Base-by-base conservation (phyloP, 2,888 invertebrate species). In the Ophion costatus region DNA sequence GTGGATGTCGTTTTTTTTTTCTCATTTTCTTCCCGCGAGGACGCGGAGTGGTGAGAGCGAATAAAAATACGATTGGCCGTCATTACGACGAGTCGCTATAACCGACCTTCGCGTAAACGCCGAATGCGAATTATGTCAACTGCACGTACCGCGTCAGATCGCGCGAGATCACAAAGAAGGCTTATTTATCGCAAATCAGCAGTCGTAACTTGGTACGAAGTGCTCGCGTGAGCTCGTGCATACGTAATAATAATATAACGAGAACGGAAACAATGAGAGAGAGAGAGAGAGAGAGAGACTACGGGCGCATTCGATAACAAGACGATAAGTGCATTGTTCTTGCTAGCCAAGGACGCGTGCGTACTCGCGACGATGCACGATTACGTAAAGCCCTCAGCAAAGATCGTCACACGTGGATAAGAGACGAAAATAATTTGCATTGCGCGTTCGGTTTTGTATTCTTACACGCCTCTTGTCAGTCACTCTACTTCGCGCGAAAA, bases 321-420 rank as follows among this genome's bases (percentile, higher is more conserved):
- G 73, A 80, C 74, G 73, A 83, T 82, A 82, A 82, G 77, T 80
- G 77, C 74, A 82, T 85, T 85, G 80, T 85, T 70, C 22, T 71
- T n/a, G 20, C 22, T 20, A 9, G 14, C 69, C 80, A 80, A 80
- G 85, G 77, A 80, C 80, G 59, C 45, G 57, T 22, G 61, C 20
- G 69, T 80, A 51, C 80, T 74, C 59, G 33, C 29, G 61, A 51
- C 29, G 14, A 20, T 80, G 29, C 45, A n/a, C 20, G 20, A 56
- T 80, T 80, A 80, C 75, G 80, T 69, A 71, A 74, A 64, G 11
- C 14, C 51, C 33, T 29, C 42, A 59, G 24, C 59, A 38, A 82
- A 61, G 69, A 80, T 85, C 61, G 77, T 33, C 57, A 63, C 76
- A 77, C 38, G 67, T n/a, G 22, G 82, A 85, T 85, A 85, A 83